phyloP scores from a whole-genome alignment of 1,140 invertebrate genomes.

The Matsumurasca onukii region DNA sequence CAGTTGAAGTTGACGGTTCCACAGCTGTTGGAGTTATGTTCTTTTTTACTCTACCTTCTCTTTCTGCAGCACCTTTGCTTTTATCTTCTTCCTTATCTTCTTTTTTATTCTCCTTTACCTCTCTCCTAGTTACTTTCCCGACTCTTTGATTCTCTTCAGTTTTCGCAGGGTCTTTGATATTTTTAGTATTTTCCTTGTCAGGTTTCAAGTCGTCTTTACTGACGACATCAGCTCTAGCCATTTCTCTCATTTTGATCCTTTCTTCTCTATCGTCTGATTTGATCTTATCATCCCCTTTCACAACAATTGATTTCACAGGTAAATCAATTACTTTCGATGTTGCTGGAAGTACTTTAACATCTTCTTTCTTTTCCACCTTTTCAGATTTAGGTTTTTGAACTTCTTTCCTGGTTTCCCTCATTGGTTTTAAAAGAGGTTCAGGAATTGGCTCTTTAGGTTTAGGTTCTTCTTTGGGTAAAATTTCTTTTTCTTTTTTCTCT shows the following conservation, averaged over 20 bases:
- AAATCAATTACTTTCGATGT: slow-evolving; percentile 4
- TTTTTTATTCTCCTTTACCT: slow-evolving; percentile 27
- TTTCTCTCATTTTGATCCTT: slow-evolving; percentile 30
- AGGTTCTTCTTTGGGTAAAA: slow-evolving; percentile 28
- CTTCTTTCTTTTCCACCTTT: slow-evolving; percentile 26
- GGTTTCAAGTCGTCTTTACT: slow-evolving; percentile 12
- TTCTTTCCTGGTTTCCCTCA: slow-evolving; percentile 21
- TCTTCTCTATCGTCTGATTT: slow-evolving; percentile 30
- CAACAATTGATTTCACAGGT: neutral
- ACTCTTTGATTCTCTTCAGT: slow-evolving; percentile 25
- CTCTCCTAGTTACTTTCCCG: slow-evolving; percentile 29
- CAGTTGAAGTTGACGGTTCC: neutral
- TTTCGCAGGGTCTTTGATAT: slow-evolving; percentile 23
- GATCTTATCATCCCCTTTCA: slow-evolving; percentile 8
- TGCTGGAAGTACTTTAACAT: slow-evolving; percentile 7
- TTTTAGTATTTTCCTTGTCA: slow-evolving; percentile 11
- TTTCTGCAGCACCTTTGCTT: neutral
- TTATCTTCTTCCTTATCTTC: slow-evolving; percentile 29
- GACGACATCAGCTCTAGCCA: slow-evolving; percentile 1
- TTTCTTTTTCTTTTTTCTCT: slow-evolving; percentile 30
- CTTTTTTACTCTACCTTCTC: slow-evolving; percentile 7
- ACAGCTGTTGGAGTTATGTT: no score
- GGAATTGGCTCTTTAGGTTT: slow-evolving; percentile 6
- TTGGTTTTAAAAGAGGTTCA: slow-evolving; percentile 12
- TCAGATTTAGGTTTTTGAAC: slow-evolving; percentile 13